These are phyloP conservation scores for Busseola fusca DNA, from an alignment of 2,888 invertebrate species.

Conservation along the genomic window DNA sequence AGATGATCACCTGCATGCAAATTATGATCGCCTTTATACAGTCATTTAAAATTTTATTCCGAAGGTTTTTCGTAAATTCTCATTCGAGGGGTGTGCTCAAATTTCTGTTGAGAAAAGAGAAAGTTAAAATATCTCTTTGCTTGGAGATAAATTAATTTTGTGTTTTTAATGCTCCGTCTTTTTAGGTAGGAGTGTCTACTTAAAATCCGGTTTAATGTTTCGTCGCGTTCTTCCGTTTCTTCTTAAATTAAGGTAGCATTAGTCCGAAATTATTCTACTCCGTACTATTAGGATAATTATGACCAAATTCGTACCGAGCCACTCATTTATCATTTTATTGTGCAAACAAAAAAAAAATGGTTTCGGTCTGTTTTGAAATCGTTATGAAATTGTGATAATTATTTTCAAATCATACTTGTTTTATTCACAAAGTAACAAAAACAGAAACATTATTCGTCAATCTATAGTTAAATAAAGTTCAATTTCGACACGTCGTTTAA, in stretches of 20 bases:
- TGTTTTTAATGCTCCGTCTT: slow-evolving; percentile 61
- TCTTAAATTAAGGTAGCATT: slow-evolving; percentile 25
- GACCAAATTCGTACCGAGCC: neutral
- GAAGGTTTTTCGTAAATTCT: slow-evolving; percentile 65
- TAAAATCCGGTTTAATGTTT: slow-evolving; percentile 46
- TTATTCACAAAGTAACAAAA: neutral
- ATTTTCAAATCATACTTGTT: neutral
- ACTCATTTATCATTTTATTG: neutral
- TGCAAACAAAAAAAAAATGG: neutral
- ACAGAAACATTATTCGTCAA: neutral
- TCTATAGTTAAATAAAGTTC: neutral
- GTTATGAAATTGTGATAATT: neutral
- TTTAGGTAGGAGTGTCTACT: slow-evolving; percentile 49
- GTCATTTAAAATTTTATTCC: slow-evolving; percentile 65
- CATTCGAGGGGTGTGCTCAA: slow-evolving; percentile 66
- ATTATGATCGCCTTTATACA: slow-evolving; percentile 65
- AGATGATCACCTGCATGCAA: slow-evolving; percentile 73
- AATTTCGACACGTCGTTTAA: slow-evolving; percentile 8
- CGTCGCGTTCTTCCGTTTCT: slow-evolving; percentile 35
- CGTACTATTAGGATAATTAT: slow-evolving; percentile 20
- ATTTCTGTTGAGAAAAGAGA: slow-evolving; percentile 62
- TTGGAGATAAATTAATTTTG: slow-evolving; percentile 74
- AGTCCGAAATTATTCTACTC: slow-evolving; percentile 20
- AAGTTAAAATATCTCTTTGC: slow-evolving; percentile 73
- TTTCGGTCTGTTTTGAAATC: neutral